Evolutionary conservation across 2,888 invertebrate species (phyloP).

Genomic region (Mechanitis mazaeus): DNA sequence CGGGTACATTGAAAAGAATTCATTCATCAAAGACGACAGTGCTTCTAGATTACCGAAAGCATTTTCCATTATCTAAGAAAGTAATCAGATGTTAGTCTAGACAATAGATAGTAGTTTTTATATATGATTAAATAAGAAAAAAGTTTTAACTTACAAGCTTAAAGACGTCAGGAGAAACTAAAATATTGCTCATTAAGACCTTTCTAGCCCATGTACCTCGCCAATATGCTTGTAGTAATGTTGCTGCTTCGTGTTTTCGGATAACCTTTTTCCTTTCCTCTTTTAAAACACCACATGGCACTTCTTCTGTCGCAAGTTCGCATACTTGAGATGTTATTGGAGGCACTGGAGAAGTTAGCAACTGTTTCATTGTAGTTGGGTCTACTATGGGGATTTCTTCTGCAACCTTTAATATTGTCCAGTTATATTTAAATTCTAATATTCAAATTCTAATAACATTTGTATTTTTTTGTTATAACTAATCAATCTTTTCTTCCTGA

Average conservation of each 20-base stretch:
- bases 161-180: slow-evolving; percentile 44
- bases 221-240: slow-evolving; percentile 57
- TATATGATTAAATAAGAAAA: too few species aligned
- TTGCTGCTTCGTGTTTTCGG: slow-evolving; percentile 57
- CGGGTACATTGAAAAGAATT: slow-evolving; percentile 60
- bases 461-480: too few species aligned
- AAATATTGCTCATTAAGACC: slow-evolving; percentile 37
- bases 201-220: slow-evolving; percentile 57
- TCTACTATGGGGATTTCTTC: slow-evolving; percentile 35
- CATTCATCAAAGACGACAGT: slow-evolving; percentile 57
- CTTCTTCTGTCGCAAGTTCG: slow-evolving; percentile 51
- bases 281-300: slow-evolving; percentile 55
- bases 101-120: too few species aligned
- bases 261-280: slow-evolving; percentile 51
- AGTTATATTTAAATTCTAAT: too few species aligned
- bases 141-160: slow-evolving; percentile 44
- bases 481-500: too few species aligned
- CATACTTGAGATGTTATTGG: slow-evolving; percentile 49
- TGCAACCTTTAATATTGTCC: slow-evolving; percentile 16
- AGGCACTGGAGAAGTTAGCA: slow-evolving; percentile 36
- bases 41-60: slow-evolving; percentile 56
- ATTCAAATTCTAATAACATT: too few species aligned
- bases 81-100: not conserved
- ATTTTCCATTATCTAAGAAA: slow-evolving; percentile 53
- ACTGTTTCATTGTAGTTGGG: slow-evolving; percentile 36